Conservation (phyloP, 2,888 invertebrate genomes). For the Halictus quadricinctus region DNA sequence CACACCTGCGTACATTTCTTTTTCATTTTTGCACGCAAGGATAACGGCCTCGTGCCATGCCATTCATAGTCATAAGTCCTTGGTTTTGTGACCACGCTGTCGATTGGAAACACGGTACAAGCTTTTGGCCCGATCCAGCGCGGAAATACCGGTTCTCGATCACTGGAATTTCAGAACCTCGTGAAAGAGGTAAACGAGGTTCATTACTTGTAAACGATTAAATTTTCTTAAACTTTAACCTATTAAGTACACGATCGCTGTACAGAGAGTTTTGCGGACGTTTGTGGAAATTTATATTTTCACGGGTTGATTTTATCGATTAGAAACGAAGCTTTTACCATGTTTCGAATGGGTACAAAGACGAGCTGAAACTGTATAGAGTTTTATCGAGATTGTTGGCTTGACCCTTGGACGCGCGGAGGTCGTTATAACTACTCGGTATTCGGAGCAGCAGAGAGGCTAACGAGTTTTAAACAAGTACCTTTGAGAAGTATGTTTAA, state of each 20-base stretch:
- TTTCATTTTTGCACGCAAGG: slow-evolving; percentile 21
- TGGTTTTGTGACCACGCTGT: neutral
- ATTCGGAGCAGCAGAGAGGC: neutral
- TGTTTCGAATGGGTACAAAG: neutral
- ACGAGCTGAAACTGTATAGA: neutral
- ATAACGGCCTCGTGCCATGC: slow-evolving; percentile 5
- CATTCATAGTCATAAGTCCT: slow-evolving; percentile 4
- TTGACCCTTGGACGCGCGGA: neutral
- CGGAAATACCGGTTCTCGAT: neutral
- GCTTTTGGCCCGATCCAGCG: neutral
- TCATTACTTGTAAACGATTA: slow-evolving; percentile 14
- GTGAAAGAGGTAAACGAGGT: no score
- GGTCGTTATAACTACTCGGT: neutral
- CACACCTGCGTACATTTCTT: slow-evolving; percentile 19
- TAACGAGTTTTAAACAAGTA: neutral
- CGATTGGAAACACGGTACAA: slow-evolving; percentile 3
- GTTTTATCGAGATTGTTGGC: slow-evolving; percentile 6
- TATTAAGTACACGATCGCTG: slow-evolving; percentile 3
- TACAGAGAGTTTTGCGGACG: neutral
- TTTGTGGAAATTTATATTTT: neutral
- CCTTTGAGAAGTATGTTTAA: neutral
- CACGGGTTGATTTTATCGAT: neutral
- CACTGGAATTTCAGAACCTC: neutral
- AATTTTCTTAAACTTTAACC: slow-evolving; percentile 23
- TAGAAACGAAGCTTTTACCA: neutral